Percentiles rank a stretch among this genome's conserved stretches.
These are phyloP conservation scores for Myocastor coypus DNA, from an alignment of 2,113 vertebrate genomes.

Conservation along the genomic window DNA sequence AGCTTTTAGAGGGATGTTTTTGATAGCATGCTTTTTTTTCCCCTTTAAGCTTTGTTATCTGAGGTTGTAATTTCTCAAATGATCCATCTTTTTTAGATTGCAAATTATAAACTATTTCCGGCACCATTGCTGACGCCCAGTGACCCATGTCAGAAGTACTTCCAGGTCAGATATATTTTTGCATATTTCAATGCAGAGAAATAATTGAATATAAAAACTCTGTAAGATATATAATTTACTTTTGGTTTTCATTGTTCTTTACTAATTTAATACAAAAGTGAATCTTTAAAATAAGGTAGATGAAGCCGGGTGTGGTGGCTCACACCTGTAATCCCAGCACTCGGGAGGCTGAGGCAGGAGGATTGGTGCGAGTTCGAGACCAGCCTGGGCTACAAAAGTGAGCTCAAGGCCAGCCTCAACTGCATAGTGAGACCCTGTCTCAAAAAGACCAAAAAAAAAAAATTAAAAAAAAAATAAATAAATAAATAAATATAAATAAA, in stretches of 20 bases:
- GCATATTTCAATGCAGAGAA: constrained; percentile 80
- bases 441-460: no score
- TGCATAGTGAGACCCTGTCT: no score
- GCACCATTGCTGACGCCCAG: constrained; percentile 86
- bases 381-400: no score
- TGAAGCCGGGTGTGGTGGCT: no score
- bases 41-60: constrained; percentile 75
- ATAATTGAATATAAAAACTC: constrained; percentile 67
- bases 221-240: constrained; percentile 4
- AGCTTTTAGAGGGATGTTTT: constrained; percentile 72
- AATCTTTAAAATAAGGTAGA: constrained; percentile 23
- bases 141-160: constrained; percentile 91
- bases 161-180: constrained; percentile 89
- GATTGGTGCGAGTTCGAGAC: no score
- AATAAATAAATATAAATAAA: no score
- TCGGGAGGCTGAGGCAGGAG: no score
- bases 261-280: constrained; percentile 19
- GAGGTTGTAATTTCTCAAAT: constrained; percentile 89
- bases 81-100: constrained; percentile 91
- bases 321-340: no score
- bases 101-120: constrained; percentile 88
- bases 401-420: no score
- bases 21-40: constrained; percentile 77
- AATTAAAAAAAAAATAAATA: no score
- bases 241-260: constrained; percentile 58